Evolutionary conservation across 2,888 invertebrate genomes (phyloP), one percentile per base, ranked within the genome.

Genomic region (Dichetophora obliterata): DNA sequence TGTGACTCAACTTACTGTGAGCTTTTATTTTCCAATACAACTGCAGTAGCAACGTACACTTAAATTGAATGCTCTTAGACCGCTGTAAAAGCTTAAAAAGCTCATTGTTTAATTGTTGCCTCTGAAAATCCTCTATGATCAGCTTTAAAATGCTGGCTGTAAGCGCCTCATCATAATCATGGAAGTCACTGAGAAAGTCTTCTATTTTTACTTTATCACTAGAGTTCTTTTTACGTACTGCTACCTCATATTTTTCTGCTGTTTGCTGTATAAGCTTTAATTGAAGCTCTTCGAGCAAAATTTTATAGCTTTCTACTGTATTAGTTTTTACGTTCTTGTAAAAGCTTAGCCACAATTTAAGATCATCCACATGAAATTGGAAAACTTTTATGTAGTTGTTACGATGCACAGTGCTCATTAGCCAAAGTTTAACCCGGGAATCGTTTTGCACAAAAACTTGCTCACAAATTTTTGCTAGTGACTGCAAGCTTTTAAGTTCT

Each of bases 1-100:
- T 70, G 8, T 59, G 43, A 5, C 24, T 72, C 37, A 66, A 82
- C 22, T 4, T 48, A 69, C 27, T 69, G n/a, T 16, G 79, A 37
- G 77, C 63, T 27, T 77, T 75, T 48, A 86, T 75, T 48, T 81
- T 50, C 82, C 82, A 83, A 75, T 82, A 86, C 24, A 81, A 81
- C 11, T 82, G 78, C 2, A 83, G 75, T 81, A 86, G 83, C 0
- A 85, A 78, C 1, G 77, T 27, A 0, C 82, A 9, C 37, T 84
- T 84, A 0, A 83, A 61, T 0, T 65, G n/a, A 14, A 31, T 3
- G 8, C 34, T 63, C 5, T 11, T 24, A n/a, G n/a, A 11, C 8
- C 16, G 24, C 24, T 50, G 48, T 3, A 68, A 50, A 14, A 68
- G 50, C 16, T 50, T 50, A 16, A 68, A n/a, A 27, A 68, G 50